These are phyloP conservation scores for Bettongia penicillata DNA, from an alignment of 2,113 vertebrate genomes.

Conservation along the genomic window DNA sequence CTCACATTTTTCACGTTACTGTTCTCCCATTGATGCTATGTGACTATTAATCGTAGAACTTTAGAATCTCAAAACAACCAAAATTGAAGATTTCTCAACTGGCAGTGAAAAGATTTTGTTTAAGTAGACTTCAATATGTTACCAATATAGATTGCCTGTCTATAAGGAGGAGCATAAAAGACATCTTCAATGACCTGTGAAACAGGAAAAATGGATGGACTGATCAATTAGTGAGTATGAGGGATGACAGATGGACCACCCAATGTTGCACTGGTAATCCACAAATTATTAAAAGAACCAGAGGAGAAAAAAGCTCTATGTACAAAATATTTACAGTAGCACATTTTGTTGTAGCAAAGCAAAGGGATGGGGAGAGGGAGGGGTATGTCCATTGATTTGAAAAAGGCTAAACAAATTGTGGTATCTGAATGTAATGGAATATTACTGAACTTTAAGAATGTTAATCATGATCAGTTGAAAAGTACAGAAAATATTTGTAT, in stretches of 20 bases:
- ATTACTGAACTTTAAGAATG: not conserved
- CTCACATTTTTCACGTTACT: not conserved
- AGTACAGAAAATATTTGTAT: not conserved
- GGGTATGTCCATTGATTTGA: not conserved
- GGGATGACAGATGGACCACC: no score
- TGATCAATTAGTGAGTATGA: no score
- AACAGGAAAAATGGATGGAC: no score
- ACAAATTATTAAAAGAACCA: not conserved
- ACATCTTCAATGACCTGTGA: not conserved
- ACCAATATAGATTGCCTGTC: no score
- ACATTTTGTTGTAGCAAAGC: not conserved
- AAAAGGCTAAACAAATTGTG: not conserved
- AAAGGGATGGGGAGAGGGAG: not conserved
- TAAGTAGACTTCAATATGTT: no score
- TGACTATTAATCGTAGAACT: not conserved
- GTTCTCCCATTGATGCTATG: not conserved
- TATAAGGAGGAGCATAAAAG: not conserved
- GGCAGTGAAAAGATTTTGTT: no score
- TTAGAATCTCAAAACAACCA: not conserved
- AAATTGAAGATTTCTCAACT: not conserved
- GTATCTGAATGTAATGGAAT: not conserved
- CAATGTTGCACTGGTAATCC: no score
- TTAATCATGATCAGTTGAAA: not conserved
- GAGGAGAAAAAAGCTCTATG: not conserved
- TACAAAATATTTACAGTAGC: not conserved